A percentile compares a stretch with the other conserved stretches of the same genome.
Conservation (phyloP, 2,888 invertebrate species). For the Hybos culiciformis region DNA sequence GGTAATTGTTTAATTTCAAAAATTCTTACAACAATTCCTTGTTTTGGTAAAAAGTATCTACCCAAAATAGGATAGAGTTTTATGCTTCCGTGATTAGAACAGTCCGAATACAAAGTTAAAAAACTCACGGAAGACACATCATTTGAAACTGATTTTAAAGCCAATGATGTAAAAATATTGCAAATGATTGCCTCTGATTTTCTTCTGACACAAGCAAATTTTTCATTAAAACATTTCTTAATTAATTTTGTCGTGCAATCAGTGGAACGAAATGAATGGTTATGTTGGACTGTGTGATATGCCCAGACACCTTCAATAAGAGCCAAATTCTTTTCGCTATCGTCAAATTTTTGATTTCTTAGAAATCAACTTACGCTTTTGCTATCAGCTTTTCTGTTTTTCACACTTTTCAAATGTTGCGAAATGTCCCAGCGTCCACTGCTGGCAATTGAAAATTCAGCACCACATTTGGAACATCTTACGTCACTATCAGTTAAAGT, state of each 20-base stretch:
- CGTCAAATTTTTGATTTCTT: conserved; percentile 8
- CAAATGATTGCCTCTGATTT: conserved; percentile 9
- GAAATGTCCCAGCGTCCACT: not conserved
- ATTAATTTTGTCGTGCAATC: conserved; percentile 14
- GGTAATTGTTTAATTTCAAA: conserved; percentile 9
- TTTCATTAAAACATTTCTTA: conserved; percentile 6
- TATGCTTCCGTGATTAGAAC: conserved; percentile 13
- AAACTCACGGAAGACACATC: conserved; percentile 1
- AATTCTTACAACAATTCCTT: conserved; percentile 12
- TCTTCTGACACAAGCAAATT: conserved; percentile 7
- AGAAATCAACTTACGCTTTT: conserved; percentile 5
- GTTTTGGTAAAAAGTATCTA: conserved; percentile 13
- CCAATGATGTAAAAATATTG: conserved; percentile 5
- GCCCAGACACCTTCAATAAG: conserved; percentile 16
- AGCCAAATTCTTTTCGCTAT: conserved; percentile 16
- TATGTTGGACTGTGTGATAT: conserved; percentile 18
- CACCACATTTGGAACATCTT: not conserved
- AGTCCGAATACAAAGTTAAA: conserved; percentile 11
- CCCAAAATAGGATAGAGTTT: conserved; percentile 13
- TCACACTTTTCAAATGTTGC: conserved; percentile 6
- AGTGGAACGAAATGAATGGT: conserved; percentile 17
- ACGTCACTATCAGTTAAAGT: not conserved
- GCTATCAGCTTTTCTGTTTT: conserved; percentile 6
- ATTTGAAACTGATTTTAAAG: conserved; percentile 5
- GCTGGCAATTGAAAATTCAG: not conserved